phyloP scores from a whole-genome alignment of 2,888 invertebrate species.

The Eumerus sabulonum region DNA sequence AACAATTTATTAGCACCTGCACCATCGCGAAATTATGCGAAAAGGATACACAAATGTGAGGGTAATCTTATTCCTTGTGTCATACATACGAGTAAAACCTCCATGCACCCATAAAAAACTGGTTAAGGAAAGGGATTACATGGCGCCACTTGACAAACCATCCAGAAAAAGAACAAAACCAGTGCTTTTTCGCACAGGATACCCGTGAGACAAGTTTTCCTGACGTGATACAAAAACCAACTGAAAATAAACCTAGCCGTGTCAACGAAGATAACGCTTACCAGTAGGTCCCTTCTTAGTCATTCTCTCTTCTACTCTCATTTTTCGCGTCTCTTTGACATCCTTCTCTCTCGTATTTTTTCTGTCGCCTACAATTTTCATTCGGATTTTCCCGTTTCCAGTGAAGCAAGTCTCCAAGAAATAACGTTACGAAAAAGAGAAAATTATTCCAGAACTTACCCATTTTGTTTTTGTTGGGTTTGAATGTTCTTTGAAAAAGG shows the following conservation, averaged over 20 bases:
- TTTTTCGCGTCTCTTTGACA: conserved; percentile 7
- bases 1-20: conserved; percentile 52
- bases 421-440: conserved; percentile 26
- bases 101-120: conserved; percentile 38
- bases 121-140: conserved; percentile 40
- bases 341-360: no score
- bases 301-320: background rate
- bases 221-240: conserved; percentile 67
- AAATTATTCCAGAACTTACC: conserved; percentile 25
- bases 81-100: background rate
- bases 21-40: conserved; percentile 37
- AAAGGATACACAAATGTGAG: conserved; percentile 1
- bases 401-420: conserved; percentile 56
- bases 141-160: conserved; percentile 48
- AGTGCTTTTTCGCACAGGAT: conserved; percentile 3
- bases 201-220: conserved; percentile 60
- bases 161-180: conserved; percentile 2
- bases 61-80: conserved; percentile 25
- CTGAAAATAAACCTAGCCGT: conserved; percentile 60
- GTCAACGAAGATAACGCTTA: conserved; percentile 66
- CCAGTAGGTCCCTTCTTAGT: conserved; percentile 42
- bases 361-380: no score
- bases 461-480: no score
- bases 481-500: conserved; percentile 16
- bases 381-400: conserved; percentile 38